Evolutionary conservation across 2,888 invertebrate genomes (phyloP).

Genomic region (Nycteola revayana): DNA sequence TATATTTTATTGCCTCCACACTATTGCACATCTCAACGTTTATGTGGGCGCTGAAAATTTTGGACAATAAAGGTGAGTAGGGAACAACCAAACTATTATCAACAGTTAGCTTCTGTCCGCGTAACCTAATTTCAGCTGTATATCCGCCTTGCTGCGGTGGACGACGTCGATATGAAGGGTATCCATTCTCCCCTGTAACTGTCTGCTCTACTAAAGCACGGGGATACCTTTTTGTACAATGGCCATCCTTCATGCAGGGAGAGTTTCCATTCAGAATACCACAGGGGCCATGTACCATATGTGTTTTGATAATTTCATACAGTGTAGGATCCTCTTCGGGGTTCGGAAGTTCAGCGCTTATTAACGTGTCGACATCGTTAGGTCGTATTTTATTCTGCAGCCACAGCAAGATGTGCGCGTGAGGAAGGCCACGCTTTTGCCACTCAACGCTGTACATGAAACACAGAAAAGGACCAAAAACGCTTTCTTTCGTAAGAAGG

Average conservation of each 20-base stretch:
- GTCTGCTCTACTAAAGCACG: background rate
- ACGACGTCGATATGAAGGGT: background rate
- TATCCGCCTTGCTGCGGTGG: background rate
- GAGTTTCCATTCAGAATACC: background rate
- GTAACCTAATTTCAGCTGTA: background rate
- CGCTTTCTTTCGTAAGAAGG: conserved; percentile 7
- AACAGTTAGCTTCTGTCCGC: background rate
- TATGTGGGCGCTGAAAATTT: background rate
- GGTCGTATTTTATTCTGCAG: background rate
- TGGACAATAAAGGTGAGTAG: background rate
- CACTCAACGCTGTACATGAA: conserved; percentile 20
- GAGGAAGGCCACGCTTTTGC: conserved; percentile 36
- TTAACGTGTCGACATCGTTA: background rate
- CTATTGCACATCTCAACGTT: background rate
- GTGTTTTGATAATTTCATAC: background rate
- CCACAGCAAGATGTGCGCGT: conserved; percentile 34
- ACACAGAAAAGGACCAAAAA: conserved; percentile 24
- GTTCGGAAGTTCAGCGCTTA: background rate
- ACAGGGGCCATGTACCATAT: conserved; percentile 1
- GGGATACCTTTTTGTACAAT: background rate
- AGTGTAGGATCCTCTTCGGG: background rate
- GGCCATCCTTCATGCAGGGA: conserved; percentile 1
- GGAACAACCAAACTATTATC: conserved; percentile 1
- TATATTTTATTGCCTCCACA: background rate
- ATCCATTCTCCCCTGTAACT: background rate